A percentile compares a stretch with the other conserved stretches of the same genome.
Conservation (phyloP, 64 coral and sea anemone species). For the Cladopsammia gracilis region DNA sequence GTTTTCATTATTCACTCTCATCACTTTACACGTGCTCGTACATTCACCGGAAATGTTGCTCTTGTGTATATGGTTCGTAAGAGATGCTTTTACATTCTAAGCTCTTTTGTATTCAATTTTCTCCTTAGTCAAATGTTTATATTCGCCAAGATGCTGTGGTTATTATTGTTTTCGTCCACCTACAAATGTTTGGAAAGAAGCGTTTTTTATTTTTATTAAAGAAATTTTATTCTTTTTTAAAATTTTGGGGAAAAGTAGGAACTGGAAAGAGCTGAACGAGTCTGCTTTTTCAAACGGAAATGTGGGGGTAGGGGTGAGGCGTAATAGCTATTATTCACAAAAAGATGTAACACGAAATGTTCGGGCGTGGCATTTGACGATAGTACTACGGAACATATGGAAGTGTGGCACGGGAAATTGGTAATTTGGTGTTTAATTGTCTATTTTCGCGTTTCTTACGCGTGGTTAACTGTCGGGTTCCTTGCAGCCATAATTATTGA, state of each 20-base stretch:
- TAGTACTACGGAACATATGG: slow-evolving; percentile 22
- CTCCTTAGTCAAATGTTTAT: too few species aligned
- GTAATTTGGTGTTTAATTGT: background rate
- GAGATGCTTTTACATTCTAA: too few species aligned
- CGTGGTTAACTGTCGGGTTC: background rate
- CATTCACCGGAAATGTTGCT: too few species aligned
- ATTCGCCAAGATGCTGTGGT: too few species aligned
- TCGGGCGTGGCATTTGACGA: background rate
- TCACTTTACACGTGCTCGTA: too few species aligned
- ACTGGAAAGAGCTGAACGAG: background rate
- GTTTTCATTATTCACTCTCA: too few species aligned
- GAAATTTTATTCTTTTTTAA: too few species aligned
- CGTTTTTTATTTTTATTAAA: too few species aligned
- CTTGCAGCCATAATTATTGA: background rate
- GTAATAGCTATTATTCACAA: background rate
- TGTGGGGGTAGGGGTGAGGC: slow-evolving; percentile 5
- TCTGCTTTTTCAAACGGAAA: background rate
- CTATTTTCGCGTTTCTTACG: background rate
- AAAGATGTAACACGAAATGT: background rate
- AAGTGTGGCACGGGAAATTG: background rate
- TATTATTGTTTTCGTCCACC: too few species aligned
- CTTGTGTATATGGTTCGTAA: too few species aligned
- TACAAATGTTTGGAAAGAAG: too few species aligned
- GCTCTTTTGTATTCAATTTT: too few species aligned
- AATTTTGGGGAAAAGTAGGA: background rate